Evolutionary conservation across 1,140 invertebrate species (phyloP).

Genomic region (Dreissena rostriformis): DNA sequence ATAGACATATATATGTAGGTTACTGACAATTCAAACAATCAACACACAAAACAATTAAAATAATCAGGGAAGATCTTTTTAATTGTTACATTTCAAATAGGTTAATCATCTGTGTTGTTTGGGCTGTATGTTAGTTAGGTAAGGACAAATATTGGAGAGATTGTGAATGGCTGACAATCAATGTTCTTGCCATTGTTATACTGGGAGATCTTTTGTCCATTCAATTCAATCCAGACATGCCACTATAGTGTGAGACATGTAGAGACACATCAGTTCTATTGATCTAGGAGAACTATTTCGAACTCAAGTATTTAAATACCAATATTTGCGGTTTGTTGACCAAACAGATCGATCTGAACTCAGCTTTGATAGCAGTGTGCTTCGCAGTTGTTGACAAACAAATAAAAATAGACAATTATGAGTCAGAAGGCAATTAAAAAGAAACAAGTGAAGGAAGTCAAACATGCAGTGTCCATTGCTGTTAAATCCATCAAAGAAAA

Average conservation of each 20-base stretch:
- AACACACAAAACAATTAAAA: too few relatives aligned
- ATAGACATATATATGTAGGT: too few relatives aligned
- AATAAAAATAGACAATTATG: constrained; percentile 21
- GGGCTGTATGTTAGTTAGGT: too few relatives aligned
- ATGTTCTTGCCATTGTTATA: background rate
- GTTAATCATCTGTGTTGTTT: too few relatives aligned
- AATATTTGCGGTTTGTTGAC: background rate
- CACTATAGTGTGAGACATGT: too few relatives aligned
- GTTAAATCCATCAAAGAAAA: constrained; percentile 16
- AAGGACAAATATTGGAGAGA: constrained; percentile 10
- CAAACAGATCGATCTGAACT: background rate
- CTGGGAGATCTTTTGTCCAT: background rate
- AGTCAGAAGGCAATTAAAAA: constrained; percentile 61
- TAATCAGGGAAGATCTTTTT: too few relatives aligned
- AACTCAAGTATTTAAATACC: background rate
- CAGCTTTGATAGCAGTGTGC: background rate
- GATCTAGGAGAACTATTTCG: background rate
- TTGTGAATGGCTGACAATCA: constrained; percentile 30
- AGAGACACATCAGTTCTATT: too few relatives aligned
- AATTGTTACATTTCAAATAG: too few relatives aligned
- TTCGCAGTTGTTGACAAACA: background rate
- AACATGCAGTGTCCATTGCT: constrained; percentile 9
- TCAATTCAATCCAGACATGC: too few relatives aligned
- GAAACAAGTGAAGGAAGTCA: constrained; percentile 37
- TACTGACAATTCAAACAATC: too few relatives aligned